Evolutionary conservation across 2,113 vertebrate species (phyloP).

Genomic region (Mesitornis unicolor): DNA sequence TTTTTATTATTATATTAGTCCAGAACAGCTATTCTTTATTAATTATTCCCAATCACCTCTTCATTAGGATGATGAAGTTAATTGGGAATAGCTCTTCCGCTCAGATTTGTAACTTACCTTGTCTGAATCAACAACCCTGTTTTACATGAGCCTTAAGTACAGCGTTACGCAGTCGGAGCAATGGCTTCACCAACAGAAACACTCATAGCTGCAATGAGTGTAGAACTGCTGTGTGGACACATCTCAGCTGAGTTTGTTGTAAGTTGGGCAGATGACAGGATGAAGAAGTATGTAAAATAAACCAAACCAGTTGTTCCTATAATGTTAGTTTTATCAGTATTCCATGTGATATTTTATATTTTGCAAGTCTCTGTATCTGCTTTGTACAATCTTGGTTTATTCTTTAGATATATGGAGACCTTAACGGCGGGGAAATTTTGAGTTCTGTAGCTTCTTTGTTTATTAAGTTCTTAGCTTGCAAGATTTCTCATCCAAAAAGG

Average conservation of each 20-base stretch:
- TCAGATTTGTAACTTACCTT: neutral
- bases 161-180: neutral
- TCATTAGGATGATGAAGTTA: neutral
- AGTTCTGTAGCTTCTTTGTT: slow-evolving; percentile 42
- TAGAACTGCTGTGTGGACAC: neutral
- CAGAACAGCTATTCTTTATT: slow-evolving; percentile 45
- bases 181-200: neutral
- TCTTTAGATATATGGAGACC: neutral
- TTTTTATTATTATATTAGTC: too few species aligned
- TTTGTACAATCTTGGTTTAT: neutral
- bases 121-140: neutral
- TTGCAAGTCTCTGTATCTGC: neutral
- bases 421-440: neutral
- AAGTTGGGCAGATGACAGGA: neutral
- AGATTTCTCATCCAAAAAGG: slow-evolving; percentile 57
- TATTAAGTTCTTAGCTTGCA: slow-evolving; percentile 52
- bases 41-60: neutral
- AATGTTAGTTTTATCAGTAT: neutral
- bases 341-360: neutral
- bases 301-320: neutral
- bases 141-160: neutral
- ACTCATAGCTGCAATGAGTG: neutral
- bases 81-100: neutral
- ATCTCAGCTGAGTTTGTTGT: neutral
- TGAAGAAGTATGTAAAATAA: neutral